phyloP scores from a whole-genome alignment of 2,797 vertebrate species.

The Nothura maculosa region DNA sequence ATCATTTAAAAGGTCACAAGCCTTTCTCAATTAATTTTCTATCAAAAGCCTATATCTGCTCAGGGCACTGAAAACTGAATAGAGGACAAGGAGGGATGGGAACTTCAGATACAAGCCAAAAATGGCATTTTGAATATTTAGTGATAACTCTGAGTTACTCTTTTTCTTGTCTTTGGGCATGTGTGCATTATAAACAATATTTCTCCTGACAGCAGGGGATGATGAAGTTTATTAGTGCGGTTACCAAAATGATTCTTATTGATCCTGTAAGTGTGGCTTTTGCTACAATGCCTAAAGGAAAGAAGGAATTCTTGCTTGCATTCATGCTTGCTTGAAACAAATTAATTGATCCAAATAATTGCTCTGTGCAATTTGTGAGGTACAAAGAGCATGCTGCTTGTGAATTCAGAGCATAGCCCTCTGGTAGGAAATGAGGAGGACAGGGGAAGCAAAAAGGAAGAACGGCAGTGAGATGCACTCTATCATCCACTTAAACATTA shows the following conservation, averaged over 20 bases:
- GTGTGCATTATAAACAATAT: neutral
- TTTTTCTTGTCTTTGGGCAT: neutral
- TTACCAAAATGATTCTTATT: neutral
- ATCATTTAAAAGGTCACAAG: constrained; percentile 9
- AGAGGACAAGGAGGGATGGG: neutral
- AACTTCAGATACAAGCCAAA: neutral
- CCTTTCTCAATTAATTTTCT: neutral
- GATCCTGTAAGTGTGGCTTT: neutral
- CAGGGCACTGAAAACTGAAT: neutral
- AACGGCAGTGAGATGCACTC: accelerated
- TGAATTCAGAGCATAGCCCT: neutral
- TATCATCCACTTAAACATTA: neutral
- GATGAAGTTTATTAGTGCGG: neutral
- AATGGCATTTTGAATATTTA: neutral
- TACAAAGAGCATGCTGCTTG: neutral
- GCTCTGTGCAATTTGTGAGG: neutral
- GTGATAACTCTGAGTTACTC: neutral
- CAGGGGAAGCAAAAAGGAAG: neutral
- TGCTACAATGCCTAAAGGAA: neutral
- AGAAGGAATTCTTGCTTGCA: neutral
- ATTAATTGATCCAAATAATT: neutral
- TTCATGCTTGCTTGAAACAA: neutral
- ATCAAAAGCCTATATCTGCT: neutral
- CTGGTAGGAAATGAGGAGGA: neutral
- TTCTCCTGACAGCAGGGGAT: neutral